Percentiles rank a stretch among this genome's conserved stretches.
Evolutionary conservation across 2,113 vertebrate genomes (phyloP).

Genomic region (Anser cygnoides): DNA sequence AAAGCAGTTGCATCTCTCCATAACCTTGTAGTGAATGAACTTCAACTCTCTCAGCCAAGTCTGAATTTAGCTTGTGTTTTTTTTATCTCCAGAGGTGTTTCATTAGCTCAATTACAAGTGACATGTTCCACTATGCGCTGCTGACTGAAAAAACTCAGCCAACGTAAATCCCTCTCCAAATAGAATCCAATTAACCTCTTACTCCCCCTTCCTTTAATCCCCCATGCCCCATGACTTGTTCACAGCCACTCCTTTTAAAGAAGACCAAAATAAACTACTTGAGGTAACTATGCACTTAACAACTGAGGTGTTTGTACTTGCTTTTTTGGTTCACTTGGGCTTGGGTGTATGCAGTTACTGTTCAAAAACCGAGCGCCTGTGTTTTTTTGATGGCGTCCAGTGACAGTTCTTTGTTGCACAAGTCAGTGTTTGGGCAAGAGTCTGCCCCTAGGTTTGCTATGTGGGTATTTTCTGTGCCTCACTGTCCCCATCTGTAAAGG

Average conservation of each 20-base stretch:
- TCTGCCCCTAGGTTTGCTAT: background rate
- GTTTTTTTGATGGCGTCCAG: background rate
- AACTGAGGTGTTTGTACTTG: background rate
- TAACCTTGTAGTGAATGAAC: background rate
- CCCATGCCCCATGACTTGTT: background rate
- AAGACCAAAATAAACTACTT: background rate
- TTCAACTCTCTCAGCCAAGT: background rate
- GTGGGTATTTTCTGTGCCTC: background rate
- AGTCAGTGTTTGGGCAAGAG: background rate
- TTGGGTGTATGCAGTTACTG: background rate
- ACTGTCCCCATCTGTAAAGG: background rate
- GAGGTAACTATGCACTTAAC: background rate
- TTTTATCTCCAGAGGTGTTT: slow-evolving; percentile 67
- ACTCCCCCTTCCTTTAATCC: slow-evolving; percentile 2
- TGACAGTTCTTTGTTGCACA: background rate
- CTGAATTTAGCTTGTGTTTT: background rate
- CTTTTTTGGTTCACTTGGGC: background rate
- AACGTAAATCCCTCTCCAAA: slow-evolving; percentile 69
- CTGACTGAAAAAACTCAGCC: slow-evolving; percentile 24
- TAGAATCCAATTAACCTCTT: slow-evolving; percentile 54
- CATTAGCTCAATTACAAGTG: slow-evolving; percentile 65
- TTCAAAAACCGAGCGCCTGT: background rate
- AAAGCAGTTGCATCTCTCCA: background rate
- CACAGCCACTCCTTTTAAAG: slow-evolving; percentile 23
- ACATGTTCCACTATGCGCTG: slow-evolving; percentile 10